phyloP scores from a whole-genome alignment of 2,888 invertebrate genomes.

The Temnothorax ravouxi region DNA sequence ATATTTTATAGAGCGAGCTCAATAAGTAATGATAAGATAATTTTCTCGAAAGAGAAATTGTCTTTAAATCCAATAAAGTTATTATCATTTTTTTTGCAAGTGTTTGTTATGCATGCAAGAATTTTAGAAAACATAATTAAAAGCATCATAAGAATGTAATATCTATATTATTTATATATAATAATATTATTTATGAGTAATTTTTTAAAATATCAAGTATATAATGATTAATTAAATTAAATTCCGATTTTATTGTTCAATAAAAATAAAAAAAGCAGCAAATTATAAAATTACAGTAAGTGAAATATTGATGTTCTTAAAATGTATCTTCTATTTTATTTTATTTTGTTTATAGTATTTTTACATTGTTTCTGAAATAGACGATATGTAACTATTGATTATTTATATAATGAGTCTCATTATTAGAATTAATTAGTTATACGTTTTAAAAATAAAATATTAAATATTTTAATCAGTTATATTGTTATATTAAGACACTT shows the following conservation, averaged over 20 bases:
- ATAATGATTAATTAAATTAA: neutral
- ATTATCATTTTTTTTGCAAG: neutral
- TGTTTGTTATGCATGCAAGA: neutral
- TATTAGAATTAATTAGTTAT: neutral
- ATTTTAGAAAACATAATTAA: neutral
- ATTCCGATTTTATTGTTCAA: neutral
- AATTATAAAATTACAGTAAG: neutral
- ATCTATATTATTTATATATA: too few relatives aligned
- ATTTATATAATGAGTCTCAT: neutral
- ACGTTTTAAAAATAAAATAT: neutral
- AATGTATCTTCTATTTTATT: neutral
- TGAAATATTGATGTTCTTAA: neutral
- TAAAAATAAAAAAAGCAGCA: neutral
- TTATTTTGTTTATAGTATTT: neutral
- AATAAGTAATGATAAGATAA: neutral
- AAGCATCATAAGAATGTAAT: neutral
- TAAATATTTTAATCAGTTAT: constrained; percentile 11
- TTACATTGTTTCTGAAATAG: neutral
- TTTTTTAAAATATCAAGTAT: neutral
- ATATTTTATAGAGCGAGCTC: neutral
- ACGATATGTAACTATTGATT: neutral
- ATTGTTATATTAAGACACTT: neutral
- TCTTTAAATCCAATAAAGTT: neutral
- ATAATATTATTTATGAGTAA: neutral
- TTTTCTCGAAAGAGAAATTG: neutral